Conservation (phyloP, 2,888 invertebrate genomes). For the Dicyrtomina minuta region DNA sequence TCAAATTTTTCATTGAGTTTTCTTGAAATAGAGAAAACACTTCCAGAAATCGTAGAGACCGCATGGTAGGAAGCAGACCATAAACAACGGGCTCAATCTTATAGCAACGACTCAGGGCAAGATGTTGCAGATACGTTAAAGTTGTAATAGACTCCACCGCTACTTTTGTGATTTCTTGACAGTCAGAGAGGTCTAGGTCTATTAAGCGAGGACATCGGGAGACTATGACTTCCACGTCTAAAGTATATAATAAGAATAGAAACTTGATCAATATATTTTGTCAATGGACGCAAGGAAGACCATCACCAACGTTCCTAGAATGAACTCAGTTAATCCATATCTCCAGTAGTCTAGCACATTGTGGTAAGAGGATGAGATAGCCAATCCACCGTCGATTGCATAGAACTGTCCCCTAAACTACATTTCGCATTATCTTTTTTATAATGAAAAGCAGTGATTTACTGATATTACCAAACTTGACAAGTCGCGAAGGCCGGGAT, state of each 20-base stretch:
- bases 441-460: too few species aligned
- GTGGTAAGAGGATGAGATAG: too few species aligned
- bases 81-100: constrained; percentile 70
- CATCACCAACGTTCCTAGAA: background rate
- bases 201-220: constrained; percentile 69
- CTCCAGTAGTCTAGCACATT: too few species aligned
- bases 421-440: too few species aligned
- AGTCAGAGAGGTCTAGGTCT: constrained; percentile 88
- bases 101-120: constrained; percentile 80
- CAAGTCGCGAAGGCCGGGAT: too few species aligned
- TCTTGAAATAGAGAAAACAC: constrained; percentile 77
- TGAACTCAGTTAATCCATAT: too few species aligned
- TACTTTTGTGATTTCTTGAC: constrained; percentile 68
- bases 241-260: constrained; percentile 24
- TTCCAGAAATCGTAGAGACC: constrained; percentile 72
- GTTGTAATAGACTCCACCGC: constrained; percentile 64
- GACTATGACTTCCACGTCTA: constrained; percentile 70
- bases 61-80: constrained; percentile 65
- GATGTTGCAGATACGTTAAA: constrained; percentile 65
- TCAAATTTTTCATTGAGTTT: constrained; percentile 61
- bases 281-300: too few species aligned
- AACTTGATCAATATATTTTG: too few species aligned
- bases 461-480: too few species aligned
- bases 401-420: too few species aligned
- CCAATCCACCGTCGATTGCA: too few species aligned